These are phyloP conservation scores for Pyrgilauda ruficollis DNA, from an alignment of 2,113 vertebrate genomes.

Conservation along the genomic window DNA sequence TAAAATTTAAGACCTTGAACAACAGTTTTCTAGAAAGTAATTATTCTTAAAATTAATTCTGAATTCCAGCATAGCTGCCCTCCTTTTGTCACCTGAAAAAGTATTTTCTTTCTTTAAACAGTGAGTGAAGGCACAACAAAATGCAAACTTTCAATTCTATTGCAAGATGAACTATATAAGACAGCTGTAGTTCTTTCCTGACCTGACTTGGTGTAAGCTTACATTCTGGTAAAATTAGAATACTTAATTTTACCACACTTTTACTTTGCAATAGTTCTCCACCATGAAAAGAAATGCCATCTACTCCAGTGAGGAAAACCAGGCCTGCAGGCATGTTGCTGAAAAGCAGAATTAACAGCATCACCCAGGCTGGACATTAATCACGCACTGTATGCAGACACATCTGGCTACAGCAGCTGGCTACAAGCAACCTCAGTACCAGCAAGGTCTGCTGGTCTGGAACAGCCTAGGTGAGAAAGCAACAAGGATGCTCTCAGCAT, in stretches of 20 bases:
- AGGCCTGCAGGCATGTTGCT: neutral
- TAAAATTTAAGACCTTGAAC: neutral
- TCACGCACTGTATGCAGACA: fast-evolving
- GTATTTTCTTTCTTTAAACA: neutral
- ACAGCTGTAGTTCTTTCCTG: neutral
- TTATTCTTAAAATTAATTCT: neutral
- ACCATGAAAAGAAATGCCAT: neutral
- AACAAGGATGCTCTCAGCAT: neutral
- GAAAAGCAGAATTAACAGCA: neutral
- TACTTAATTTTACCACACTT: neutral
- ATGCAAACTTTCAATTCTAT: neutral
- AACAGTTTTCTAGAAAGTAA: neutral
- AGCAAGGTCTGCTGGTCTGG: neutral
- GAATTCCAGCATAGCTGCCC: neutral
- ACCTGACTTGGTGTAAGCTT: neutral
- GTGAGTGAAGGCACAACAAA: neutral
- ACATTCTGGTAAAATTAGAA: neutral
- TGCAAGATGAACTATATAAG: neutral
- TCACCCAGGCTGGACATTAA: neutral
- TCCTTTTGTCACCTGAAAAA: neutral
- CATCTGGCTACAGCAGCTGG: neutral
- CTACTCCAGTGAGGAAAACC: neutral
- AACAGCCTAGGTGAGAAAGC: neutral
- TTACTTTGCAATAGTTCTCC: neutral
- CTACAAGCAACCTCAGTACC: neutral